Evolutionary conservation across 2,888 invertebrate species (phyloP).

Genomic region (Cremastinae sp.): DNA sequence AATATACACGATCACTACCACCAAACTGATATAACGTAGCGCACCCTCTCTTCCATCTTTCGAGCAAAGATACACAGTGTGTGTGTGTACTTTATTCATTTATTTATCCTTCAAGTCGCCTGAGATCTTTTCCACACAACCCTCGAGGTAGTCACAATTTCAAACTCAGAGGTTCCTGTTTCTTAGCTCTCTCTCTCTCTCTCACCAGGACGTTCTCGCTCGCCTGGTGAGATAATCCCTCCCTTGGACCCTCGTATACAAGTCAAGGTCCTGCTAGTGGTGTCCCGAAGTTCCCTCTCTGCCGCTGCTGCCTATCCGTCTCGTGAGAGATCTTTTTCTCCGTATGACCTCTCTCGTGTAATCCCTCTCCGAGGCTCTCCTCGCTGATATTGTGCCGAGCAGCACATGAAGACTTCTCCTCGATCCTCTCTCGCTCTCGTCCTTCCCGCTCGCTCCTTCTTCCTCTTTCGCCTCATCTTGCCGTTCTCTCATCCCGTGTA

Average conservation of each 20-base stretch:
- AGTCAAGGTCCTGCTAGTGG: slow-evolving; percentile 59
- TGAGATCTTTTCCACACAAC: slow-evolving; percentile 28
- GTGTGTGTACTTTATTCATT: slow-evolving; percentile 56
- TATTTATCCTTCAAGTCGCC: slow-evolving; percentile 48
- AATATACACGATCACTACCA: slow-evolving; percentile 30
- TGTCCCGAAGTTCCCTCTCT: slow-evolving; percentile 35
- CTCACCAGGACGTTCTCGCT: slow-evolving; percentile 31
- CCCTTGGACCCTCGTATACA: slow-evolving; percentile 58
- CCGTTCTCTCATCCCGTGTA: slow-evolving; percentile 39
- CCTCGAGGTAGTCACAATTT: slow-evolving; percentile 52
- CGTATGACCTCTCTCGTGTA: slow-evolving; percentile 54
- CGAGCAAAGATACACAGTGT: slow-evolving; percentile 41
- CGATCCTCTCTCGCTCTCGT: slow-evolving; percentile 50
- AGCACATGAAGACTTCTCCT: slow-evolving; percentile 56
- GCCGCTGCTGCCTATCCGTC: slow-evolving; percentile 23
- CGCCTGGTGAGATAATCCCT: slow-evolving; percentile 52
- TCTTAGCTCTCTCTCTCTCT: slow-evolving; percentile 23
- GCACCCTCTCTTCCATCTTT: slow-evolving; percentile 36
- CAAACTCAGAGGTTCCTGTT: slow-evolving; percentile 25
- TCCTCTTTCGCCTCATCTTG: slow-evolving; percentile 17
- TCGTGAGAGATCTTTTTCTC: slow-evolving; percentile 48
- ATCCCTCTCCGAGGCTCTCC: slow-evolving; percentile 56
- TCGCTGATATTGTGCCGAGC: slow-evolving; percentile 45
- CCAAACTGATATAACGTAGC: slow-evolving; percentile 31
- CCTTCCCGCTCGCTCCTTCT: slow-evolving; percentile 39